Conservation (phyloP, 2,888 invertebrate species). For the Drosophila nr. perissopoda region DNA sequence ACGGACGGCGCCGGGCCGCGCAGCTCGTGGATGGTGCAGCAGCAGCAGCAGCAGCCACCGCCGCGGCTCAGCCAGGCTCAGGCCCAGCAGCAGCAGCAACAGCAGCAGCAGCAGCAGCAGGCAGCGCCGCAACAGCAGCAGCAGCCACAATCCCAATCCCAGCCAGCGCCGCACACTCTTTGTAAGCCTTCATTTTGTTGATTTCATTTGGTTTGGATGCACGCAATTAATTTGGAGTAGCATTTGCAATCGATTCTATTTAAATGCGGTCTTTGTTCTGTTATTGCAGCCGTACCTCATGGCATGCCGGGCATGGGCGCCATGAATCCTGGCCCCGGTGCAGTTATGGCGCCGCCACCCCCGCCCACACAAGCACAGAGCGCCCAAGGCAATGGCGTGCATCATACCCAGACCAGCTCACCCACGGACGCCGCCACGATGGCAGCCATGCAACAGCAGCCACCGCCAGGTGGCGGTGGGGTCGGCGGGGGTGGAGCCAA, state of each 20-base stretch:
- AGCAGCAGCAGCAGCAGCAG: constrained; percentile 66
- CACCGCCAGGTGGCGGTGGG: constrained; percentile 49
- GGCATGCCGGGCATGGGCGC: constrained; percentile 83
- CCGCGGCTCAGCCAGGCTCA: constrained; percentile 79
- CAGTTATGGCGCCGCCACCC: constrained; percentile 84
- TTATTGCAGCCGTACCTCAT: constrained; percentile 83
- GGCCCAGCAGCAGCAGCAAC: constrained; percentile 46
- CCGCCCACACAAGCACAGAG: constrained; percentile 82
- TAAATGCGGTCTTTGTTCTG: neutral
- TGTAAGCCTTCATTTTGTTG: constrained; percentile 80
- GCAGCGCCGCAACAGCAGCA: constrained; percentile 70
- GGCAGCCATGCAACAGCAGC: constrained; percentile 73
- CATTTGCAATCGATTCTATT: neutral
- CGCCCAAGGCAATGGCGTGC: constrained; percentile 81
- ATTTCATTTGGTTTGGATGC: constrained; percentile 25
- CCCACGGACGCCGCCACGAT: constrained; percentile 79
- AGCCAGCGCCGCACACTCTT: constrained; percentile 80
- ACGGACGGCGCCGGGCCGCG: constrained; percentile 81
- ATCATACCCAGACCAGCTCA: constrained; percentile 80
- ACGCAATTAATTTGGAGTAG: neutral
- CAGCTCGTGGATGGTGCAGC: constrained; percentile 83
- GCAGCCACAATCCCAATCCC: constrained; percentile 61
- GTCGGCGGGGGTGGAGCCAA: constrained; percentile 58
- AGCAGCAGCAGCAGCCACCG: constrained; percentile 73
- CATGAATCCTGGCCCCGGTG: constrained; percentile 82